A percentile compares a stretch with the other conserved stretches of the same genome.
Evolutionary conservation across 2,888 invertebrate genomes (phyloP).

Genomic region (Sycophila texana): DNA sequence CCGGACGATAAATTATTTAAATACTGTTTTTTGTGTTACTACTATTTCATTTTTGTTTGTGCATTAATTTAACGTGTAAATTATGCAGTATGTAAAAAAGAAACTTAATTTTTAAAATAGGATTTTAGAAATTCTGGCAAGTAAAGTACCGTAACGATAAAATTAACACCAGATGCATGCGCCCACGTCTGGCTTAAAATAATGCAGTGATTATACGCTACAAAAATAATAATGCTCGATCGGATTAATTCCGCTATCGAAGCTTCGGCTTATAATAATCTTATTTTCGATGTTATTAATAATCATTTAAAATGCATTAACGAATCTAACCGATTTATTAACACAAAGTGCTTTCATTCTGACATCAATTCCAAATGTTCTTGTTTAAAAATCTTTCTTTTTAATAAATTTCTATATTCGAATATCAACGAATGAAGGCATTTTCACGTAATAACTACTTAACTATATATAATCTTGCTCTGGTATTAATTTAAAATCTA

Average conservation of each 20-base stretch:
- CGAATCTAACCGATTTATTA: constrained; percentile 59
- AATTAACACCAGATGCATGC: constrained; percentile 71
- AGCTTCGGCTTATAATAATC: constrained; percentile 59
- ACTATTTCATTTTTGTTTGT: too few relatives aligned
- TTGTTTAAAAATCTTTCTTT: not conserved
- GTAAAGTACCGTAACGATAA: constrained; percentile 44
- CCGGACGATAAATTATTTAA: too few relatives aligned
- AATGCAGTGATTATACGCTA: constrained; percentile 62
- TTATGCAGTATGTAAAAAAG: too few relatives aligned
- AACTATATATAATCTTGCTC: constrained; percentile 52
- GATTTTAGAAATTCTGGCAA: too few relatives aligned
- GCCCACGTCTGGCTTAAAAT: constrained; percentile 32
- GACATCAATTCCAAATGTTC: not conserved
- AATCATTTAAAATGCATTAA: constrained; percentile 56
- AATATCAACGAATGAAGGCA: constrained; percentile 35
- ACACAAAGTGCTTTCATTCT: constrained; percentile 61
- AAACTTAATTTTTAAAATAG: too few relatives aligned
- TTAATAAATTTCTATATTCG: not conserved
- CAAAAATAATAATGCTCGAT: constrained; percentile 59
- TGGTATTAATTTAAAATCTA: constrained; percentile 63
- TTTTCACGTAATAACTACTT: constrained; percentile 27
- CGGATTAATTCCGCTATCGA: constrained; percentile 62
- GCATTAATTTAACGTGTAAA: too few relatives aligned
- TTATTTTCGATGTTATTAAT: constrained; percentile 57
- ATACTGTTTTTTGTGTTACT: too few relatives aligned